A percentile compares a stretch with the other conserved stretches of the same genome.
Conservation (phyloP, 2,888 invertebrate species). For the Dasypogon diadema region DNA sequence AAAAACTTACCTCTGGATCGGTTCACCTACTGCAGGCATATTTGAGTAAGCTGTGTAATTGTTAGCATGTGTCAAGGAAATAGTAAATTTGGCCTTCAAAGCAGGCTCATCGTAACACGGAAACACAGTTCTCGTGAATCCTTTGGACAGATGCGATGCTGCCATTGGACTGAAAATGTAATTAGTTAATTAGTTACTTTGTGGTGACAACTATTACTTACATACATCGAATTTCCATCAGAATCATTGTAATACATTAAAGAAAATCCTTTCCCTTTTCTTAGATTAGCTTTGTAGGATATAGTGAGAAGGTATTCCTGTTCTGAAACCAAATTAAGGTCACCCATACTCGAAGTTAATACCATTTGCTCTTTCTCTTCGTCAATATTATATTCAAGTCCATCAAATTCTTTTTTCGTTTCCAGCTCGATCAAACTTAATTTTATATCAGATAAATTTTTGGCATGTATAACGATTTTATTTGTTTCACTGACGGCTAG, state of each 20-base stretch:
- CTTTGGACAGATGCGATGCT: slow-evolving; percentile 75
- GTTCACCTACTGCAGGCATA: slow-evolving; percentile 60
- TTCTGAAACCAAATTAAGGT: slow-evolving; percentile 61
- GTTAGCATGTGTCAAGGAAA: slow-evolving; percentile 72
- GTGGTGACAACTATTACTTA: no score
- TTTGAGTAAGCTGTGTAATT: slow-evolving; percentile 66
- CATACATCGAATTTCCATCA: no score
- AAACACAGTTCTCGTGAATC: slow-evolving; percentile 77
- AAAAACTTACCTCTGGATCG: no score
- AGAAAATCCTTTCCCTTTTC: no score
- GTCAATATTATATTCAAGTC: neutral
- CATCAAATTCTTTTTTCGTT: slow-evolving; percentile 48
- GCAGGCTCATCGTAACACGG: slow-evolving; percentile 84
- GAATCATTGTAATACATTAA: no score
- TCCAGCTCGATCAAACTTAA: slow-evolving; percentile 57
- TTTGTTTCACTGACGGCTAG: slow-evolving; percentile 69
- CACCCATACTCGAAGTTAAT: neutral
- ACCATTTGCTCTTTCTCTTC: neutral
- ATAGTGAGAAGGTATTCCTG: slow-evolving; percentile 68
- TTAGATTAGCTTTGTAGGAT: slow-evolving; percentile 72
- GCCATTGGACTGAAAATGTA: no score
- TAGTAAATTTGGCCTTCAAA: slow-evolving; percentile 76
- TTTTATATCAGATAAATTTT: neutral
- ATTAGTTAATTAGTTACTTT: no score
- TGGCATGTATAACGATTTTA: slow-evolving; percentile 64